These are phyloP conservation scores for Halcyon malimbica DNA, from an alignment of 2,113 vertebrate species.

Conservation along the genomic window DNA sequence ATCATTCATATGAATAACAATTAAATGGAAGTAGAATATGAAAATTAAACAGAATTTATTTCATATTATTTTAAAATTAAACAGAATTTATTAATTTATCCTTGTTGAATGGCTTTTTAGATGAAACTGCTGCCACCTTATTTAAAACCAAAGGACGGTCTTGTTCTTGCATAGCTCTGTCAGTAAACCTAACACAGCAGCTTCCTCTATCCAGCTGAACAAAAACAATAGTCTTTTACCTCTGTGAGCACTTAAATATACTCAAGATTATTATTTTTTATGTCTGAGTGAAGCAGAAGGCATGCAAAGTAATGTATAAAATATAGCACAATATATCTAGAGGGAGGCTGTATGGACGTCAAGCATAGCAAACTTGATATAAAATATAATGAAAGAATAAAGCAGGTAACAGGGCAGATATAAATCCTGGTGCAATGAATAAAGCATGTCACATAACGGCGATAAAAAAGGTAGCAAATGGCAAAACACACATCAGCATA, in stretches of 20 bases:
- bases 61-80: too few relatives aligned
- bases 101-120: neutral
- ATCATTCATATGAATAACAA: neutral
- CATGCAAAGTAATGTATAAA: neutral
- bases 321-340: neutral
- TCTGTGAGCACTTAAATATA: neutral
- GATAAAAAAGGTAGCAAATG: neutral
- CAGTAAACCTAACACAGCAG: neutral
- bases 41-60: too few relatives aligned
- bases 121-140: neutral
- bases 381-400: constrained; percentile 37
- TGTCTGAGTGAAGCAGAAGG: neutral
- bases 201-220: neutral
- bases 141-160: neutral
- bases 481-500: constrained; percentile 29
- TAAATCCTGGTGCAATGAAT: constrained; percentile 36
- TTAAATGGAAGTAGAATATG: neutral
- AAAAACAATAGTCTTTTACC: neutral
- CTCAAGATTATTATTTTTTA: constrained; percentile 16
- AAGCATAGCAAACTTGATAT: constrained; percentile 8
- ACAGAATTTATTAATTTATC: neutral
- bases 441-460: neutral
- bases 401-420: constrained; percentile 8
- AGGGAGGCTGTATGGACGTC: neutral
- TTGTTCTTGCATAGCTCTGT: neutral